Conservation (phyloP, 2,113 vertebrate species). For the Rallus limicola region DNA sequence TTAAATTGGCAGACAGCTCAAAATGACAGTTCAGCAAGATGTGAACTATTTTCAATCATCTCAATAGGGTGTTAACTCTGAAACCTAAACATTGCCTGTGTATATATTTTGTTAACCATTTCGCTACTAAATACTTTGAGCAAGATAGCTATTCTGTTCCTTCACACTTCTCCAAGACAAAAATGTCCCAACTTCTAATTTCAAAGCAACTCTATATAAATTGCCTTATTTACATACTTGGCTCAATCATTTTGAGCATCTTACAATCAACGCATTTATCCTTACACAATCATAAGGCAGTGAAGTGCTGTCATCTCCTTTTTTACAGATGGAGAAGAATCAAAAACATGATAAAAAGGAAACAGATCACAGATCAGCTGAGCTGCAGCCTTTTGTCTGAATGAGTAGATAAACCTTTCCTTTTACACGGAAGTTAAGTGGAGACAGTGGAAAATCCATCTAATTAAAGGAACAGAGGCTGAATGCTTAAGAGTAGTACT, state of each 20-base stretch:
- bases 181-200: not conserved
- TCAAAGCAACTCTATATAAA: not conserved
- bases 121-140: not conserved
- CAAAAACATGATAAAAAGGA: constrained; percentile 10
- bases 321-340: not conserved
- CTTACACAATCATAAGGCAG: not conserved
- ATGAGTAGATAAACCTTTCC: constrained; percentile 19
- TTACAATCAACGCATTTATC: constrained; percentile 24
- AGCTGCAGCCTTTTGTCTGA: constrained; percentile 54
- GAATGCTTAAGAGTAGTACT: constrained; percentile 34
- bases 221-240: not conserved
- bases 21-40: constrained; percentile 70
- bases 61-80: constrained; percentile 66
- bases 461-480: constrained; percentile 18
- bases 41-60: constrained; percentile 69
- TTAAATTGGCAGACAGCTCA: constrained; percentile 69
- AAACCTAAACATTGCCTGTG: constrained; percentile 53
- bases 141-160: not conserved
- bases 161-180: not conserved
- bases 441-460: constrained; percentile 18
- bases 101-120: constrained; percentile 52
- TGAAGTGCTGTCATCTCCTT: constrained; percentile 30
- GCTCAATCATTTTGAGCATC: not conserved
- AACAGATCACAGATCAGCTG: constrained; percentile 31
- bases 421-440: constrained; percentile 4